Conservation (phyloP, 2,113 vertebrate genomes). For the Oriolus oriolus region DNA sequence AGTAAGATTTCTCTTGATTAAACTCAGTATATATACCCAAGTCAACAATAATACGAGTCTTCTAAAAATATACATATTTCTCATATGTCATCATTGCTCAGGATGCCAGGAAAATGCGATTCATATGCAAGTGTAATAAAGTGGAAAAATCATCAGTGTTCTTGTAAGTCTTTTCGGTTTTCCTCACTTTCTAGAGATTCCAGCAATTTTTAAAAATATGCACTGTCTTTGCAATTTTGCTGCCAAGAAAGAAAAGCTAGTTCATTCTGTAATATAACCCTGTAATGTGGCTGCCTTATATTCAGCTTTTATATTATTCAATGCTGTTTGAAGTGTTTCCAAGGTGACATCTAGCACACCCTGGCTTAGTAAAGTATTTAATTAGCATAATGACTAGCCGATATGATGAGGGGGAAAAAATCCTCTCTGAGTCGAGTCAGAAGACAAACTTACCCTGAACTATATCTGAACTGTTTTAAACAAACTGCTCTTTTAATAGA, state of each 20-base stretch:
- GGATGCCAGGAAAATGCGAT: conserved; percentile 40
- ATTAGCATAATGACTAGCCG: conserved; percentile 58
- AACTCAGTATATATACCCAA: background rate
- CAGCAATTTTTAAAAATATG: conserved; percentile 14
- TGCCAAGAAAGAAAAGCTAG: conserved; percentile 40
- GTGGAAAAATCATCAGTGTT: background rate
- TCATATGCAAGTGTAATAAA: conserved; percentile 41
- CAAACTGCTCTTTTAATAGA: background rate
- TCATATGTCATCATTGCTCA: conserved; percentile 1
- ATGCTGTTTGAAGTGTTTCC: conserved; percentile 46
- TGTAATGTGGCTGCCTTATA: background rate
- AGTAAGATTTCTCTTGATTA: conserved; percentile 19
- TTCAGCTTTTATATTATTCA: conserved; percentile 27
- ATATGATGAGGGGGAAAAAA: conserved; percentile 27
- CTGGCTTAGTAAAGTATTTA: conserved; percentile 51
- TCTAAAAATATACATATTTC: conserved; percentile 54
- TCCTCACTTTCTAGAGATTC: conserved; percentile 32
- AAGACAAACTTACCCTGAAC: conserved; percentile 19
- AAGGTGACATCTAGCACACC: conserved; percentile 42
- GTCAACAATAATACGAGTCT: conserved; percentile 23
- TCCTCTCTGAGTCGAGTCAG: background rate
- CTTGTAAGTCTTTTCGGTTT: background rate
- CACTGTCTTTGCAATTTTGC: conserved; percentile 26
- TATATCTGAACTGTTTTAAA: background rate
- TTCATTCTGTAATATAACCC: conserved; percentile 12